phyloP scores from a whole-genome alignment of 1,140 invertebrate species.

The Meloidogyne exigua region DNA sequence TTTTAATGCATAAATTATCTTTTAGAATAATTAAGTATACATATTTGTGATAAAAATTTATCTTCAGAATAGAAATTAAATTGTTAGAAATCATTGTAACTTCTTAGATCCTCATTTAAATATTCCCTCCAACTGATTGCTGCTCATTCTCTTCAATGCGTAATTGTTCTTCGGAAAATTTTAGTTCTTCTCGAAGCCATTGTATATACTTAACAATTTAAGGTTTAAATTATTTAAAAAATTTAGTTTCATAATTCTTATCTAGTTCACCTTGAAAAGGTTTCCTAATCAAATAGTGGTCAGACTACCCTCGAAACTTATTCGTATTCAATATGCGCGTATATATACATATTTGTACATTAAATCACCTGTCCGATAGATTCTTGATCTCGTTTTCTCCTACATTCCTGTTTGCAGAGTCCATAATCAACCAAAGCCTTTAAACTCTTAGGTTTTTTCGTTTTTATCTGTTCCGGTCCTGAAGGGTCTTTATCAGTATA shows the following conservation, averaged over 20 bases:
- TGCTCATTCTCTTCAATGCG: not conserved
- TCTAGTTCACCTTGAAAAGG: no score
- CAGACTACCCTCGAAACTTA: not conserved
- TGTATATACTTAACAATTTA: slow-evolving; percentile 14
- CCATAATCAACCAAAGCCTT: slow-evolving; percentile 39
- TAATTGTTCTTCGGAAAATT: not conserved
- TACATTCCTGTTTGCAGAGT: slow-evolving; percentile 43
- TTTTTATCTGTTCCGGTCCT: not conserved
- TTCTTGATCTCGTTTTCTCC: slow-evolving; percentile 36
- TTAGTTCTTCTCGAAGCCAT: slow-evolving; percentile 22
- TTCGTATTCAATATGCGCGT: not conserved
- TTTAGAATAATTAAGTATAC: no score
- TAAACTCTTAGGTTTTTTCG: slow-evolving; percentile 38
- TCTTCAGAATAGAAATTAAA: not conserved
- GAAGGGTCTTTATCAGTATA: not conserved
- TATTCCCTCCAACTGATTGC: not conserved
- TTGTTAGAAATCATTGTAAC: not conserved
- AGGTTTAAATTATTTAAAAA: not conserved
- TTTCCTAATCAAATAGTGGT: no score
- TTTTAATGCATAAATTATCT: not conserved
- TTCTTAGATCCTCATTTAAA: not conserved
- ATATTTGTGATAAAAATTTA: no score
- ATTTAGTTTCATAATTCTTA: no score
- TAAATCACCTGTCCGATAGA: slow-evolving; percentile 22
- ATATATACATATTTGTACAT: not conserved